A percentile compares a stretch with the other conserved stretches of the same genome.
Conservation (phyloP, 2,888 invertebrate genomes). For the Eurois occulta region DNA sequence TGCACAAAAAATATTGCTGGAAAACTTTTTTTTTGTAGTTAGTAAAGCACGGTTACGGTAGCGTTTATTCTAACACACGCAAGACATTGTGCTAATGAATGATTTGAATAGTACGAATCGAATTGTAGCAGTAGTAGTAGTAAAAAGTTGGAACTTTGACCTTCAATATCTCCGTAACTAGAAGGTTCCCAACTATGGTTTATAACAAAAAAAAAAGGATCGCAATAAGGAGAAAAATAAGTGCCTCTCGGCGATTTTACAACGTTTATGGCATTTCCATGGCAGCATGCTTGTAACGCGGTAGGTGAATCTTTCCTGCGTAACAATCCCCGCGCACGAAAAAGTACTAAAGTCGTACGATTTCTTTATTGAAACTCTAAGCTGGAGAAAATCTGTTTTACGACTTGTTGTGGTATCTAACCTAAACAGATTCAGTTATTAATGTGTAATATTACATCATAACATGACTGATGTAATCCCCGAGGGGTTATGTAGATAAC, state of each 20-base stretch:
- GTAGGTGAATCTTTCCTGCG: background rate
- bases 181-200: background rate
- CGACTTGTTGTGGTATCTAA: background rate
- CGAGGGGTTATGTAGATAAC: background rate
- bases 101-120: no score
- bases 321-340: background rate
- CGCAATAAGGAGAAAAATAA: background rate
- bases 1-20: no score
- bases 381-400: constrained; percentile 5
- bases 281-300: background rate
- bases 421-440: background rate
- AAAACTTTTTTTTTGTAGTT: no score
- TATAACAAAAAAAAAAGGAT: background rate
- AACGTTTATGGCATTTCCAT: background rate
- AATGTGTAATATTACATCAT: background rate
- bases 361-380: background rate
- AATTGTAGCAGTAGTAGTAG: no score
- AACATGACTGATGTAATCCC: background rate
- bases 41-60: no score
- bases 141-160: no score
- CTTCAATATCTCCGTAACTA: background rate
- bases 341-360: background rate
- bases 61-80: no score
- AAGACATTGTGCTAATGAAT: no score
- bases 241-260: background rate